Evolutionary conservation across 1,140 invertebrate species (phyloP), one percentile per base, ranked within the genome.

Genomic region (Helicoverpa armigera): DNA sequence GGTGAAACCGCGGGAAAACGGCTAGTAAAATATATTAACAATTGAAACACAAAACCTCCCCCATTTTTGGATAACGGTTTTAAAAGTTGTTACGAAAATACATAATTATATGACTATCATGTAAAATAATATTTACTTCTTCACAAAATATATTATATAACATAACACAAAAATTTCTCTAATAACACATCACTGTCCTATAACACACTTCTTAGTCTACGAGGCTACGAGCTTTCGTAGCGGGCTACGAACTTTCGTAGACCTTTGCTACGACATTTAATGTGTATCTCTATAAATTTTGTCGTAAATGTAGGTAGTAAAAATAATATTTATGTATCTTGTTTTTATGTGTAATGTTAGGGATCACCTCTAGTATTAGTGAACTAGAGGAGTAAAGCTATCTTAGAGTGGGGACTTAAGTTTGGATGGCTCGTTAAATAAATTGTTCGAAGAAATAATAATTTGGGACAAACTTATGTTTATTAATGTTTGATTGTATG

Each of bases 191-290:
- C 60, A 29, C 60, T 35, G 77, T 54, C 61, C 18, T 56, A 61
- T 72, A 80, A 84, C 65, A 76, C 61, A 75, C 70, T 73, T 31
- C 81, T 72, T 81, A 82, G 80, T 69, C 67, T n/a, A n/a, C n/a
- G n/a, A n/a, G 67, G 58, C 43, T 69, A 69, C 60, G 60, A 31
- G 14, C 13, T 16, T 23, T 16, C 58, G 35, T 54, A 54, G 14
- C 14, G 13, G 0, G 78, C 83, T 86, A 86, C 85, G 83, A 82
- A 86, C 53, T 83, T 85, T 86, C 82, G 85, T 86, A 86, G 85
- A 83, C 81, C 78, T 82, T 85, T 84, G 56, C 79, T 85, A 80
- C 82, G 83, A 82, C 78, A 72, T 81, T 86, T 85, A 86, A 61
- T 81, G 72, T 73, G 18, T 54, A 82, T 85, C 82, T 81, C 79